Conservation (phyloP, 2,113 vertebrate genomes). For the Procavia capensis region DNA sequence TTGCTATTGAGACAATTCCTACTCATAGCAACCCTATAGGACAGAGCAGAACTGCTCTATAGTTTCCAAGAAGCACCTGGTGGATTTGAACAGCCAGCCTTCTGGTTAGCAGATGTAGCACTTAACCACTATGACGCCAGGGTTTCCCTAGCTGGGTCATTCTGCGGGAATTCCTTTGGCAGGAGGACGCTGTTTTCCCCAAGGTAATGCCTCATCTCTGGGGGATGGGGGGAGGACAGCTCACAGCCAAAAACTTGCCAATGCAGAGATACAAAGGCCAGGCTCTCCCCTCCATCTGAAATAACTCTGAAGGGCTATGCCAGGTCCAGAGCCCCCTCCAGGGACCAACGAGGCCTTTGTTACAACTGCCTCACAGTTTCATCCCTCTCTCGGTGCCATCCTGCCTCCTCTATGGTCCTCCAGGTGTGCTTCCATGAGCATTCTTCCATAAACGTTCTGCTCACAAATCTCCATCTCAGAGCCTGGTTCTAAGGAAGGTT, state of each 20-base stretch:
- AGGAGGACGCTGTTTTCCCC: background rate
- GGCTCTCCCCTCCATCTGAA: background rate
- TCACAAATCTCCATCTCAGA: background rate
- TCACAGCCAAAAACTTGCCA: background rate
- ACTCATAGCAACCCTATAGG: too few relatives aligned
- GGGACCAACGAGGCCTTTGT: rapidly evolving
- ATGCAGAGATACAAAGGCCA: background rate
- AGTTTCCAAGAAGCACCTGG: too few relatives aligned
- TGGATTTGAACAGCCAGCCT: too few relatives aligned
- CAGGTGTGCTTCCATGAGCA: rapidly evolving
- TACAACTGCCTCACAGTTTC: too few relatives aligned
- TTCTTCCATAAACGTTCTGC: background rate
- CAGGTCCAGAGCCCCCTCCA: background rate
- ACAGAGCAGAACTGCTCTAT: too few relatives aligned
- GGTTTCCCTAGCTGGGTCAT: too few relatives aligned
- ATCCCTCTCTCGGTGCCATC: too few relatives aligned
- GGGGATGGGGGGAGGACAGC: too few relatives aligned
- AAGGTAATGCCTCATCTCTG: rapidly evolving
- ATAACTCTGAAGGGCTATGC: background rate
- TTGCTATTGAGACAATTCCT: too few relatives aligned
- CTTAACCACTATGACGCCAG: too few relatives aligned
- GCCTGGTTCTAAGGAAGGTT: background rate
- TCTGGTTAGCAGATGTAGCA: too few relatives aligned
- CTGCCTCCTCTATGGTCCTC: rapidly evolving
- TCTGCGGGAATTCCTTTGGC: background rate